A percentile compares a stretch with the other conserved stretches of the same genome.
phyloP scores from a whole-genome alignment of 35 echinoderm and acorn worm species.

The Nesometra sesokonis region DNA sequence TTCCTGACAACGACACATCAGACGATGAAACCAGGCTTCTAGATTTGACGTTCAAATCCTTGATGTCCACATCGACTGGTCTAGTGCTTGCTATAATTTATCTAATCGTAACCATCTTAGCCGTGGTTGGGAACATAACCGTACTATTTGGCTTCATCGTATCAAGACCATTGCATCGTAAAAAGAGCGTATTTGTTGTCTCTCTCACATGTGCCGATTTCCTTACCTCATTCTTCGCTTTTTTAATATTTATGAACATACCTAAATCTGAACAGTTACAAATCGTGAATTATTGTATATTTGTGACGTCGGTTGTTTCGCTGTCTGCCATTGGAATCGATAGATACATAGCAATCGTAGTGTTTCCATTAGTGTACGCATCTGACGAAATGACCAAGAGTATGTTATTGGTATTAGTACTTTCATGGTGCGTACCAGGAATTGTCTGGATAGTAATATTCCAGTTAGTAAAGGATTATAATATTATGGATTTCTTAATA shows the following conservation, averaged over 20 bases:
- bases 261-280: background rate
- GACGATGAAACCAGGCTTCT: background rate
- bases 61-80: background rate
- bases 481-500: background rate
- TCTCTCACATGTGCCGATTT: background rate
- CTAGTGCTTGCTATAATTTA: background rate
- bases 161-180: background rate
- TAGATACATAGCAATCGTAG: background rate
- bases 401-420: background rate
- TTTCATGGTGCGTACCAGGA: background rate
- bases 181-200: background rate
- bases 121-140: background rate
- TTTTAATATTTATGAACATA: background rate
- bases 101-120: background rate
- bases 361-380: background rate
- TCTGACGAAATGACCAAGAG: background rate
- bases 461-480: background rate
- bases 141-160: background rate
- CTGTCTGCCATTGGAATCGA: background rate
- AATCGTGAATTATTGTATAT: background rate
- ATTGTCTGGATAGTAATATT: background rate
- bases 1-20: background rate
- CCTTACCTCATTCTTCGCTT: background rate
- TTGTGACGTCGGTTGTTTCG: background rate
- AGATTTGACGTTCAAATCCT: background rate